Base-by-base conservation (phyloP, 2,797 vertebrate species). In the Xiphophorus birchmanni region DNA sequence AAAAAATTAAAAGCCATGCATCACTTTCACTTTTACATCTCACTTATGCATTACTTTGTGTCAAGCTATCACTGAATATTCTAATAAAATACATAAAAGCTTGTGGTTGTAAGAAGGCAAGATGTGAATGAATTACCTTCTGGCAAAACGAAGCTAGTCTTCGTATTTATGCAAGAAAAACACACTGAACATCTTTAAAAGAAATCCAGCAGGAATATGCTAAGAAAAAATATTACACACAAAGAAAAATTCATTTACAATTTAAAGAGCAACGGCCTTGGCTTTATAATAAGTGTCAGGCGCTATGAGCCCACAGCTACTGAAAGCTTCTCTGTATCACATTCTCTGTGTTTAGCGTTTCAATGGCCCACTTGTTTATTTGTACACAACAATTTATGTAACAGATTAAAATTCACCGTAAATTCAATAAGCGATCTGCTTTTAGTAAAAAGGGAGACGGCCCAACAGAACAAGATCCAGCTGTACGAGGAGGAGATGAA, bases 361-460 rank as follows among this genome's bases (percentile, higher is more conserved):
- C 23, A 63, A 40, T 47, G 18, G 42, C 23, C 26, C n/a, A 44
- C 56, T 77, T 74, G 52, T 63, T 4, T 63, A 37, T 29, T 50
- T 73, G 29, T 74, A 42, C 77, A 40, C 23, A 69, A 37, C 37
- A 23, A 40, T 50, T 71, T 75, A 69, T 21, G 67, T 26, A 56
- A 56, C 52, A 35, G 29, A 48, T 26, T 71, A 11, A 73, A 47
- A 56, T 47, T 74, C 44, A 78, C 21, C 48, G 42, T 56, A 65
- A 44, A 69, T n/a, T 26, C 48, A 79, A 79, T 74, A 42, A 48
- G 26, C 15, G 5, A 29, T 21, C 26, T 2, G 56, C 44, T 0
- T 0, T 15, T 29, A 23, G 5, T 58, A 48, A 26, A 26, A 75
- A 42, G 23, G 15, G 29, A n/a, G 45, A 65, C 42, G 37, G 50